Conservation (phyloP, 2,888 invertebrate genomes). For the Cryptocheilus praepositus region DNA sequence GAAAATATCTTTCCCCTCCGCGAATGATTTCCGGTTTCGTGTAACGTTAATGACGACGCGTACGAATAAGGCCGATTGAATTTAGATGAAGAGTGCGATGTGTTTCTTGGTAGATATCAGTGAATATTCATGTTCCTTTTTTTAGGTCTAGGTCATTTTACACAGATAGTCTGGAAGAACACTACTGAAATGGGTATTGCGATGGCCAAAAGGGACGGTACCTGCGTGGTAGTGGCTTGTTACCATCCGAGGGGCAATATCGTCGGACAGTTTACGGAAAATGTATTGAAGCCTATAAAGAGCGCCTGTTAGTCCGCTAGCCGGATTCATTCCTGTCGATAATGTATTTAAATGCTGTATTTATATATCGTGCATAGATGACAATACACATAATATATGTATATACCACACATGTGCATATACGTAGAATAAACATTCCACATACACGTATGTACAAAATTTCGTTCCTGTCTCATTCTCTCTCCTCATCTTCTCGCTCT, state of each 20-base stretch:
- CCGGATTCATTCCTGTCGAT: conserved; percentile 50
- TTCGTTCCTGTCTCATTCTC: not conserved
- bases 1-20: not conserved
- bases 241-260: conserved; percentile 81
- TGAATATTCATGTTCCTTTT: not conserved
- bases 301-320: conserved; percentile 46
- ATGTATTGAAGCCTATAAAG: conserved; percentile 70
- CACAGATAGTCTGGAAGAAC: conserved; percentile 90
- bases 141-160: conserved; percentile 75
- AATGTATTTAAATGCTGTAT: conserved; percentile 57
- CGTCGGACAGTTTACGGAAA: conserved; percentile 75
- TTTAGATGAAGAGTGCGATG: no score
- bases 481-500: not conserved
- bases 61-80: no score
- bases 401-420: conserved; percentile 53
- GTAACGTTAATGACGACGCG: no score
- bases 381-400: conserved; percentile 53
- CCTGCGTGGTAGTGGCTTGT: conserved; percentile 79
- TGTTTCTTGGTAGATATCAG: no score
- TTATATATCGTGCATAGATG: conserved; percentile 48
- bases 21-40: not conserved
- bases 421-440: conserved; percentile 67
- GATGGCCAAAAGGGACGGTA: conserved; percentile 79
- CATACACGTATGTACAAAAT: conserved; percentile 32
- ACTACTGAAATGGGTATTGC: conserved; percentile 86